Evolutionary conservation across 2,797 vertebrate genomes (phyloP).

Genomic region (Sebastes cheni): DNA sequence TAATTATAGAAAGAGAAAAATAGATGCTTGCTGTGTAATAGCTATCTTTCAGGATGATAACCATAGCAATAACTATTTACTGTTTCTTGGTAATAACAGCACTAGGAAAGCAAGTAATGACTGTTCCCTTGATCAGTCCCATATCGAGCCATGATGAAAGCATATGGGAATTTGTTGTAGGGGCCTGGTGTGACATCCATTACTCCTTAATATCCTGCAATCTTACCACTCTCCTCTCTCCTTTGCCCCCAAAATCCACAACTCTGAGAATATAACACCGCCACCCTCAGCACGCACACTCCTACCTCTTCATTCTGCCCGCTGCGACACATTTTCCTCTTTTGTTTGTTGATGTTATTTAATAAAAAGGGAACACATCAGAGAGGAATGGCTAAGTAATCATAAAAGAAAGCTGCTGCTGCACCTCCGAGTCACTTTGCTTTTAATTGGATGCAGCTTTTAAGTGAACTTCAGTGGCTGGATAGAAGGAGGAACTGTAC

Average conservation of each 20-base stretch:
- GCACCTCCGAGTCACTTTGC: constrained; percentile 62
- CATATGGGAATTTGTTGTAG: constrained; percentile 71
- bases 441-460: constrained; percentile 76
- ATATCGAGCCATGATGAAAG: constrained; percentile 78
- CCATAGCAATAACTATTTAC: constrained; percentile 74
- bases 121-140: constrained; percentile 79
- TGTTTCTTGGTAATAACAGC: constrained; percentile 74
- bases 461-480: constrained; percentile 58
- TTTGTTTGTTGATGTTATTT: constrained; percentile 66
- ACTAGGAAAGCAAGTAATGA: constrained; percentile 74
- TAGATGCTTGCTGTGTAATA: constrained; percentile 52
- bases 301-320: constrained; percentile 45
- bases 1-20: constrained; percentile 58
- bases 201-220: constrained; percentile 75
- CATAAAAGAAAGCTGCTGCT: constrained; percentile 58
- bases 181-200: constrained; percentile 74
- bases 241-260: constrained; percentile 56
- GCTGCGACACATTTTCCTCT: constrained; percentile 57
- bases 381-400: constrained; percentile 62
- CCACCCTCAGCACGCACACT: constrained; percentile 46
- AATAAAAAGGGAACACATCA: constrained; percentile 50
- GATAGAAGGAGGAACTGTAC: constrained; percentile 39
- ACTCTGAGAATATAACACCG: constrained; percentile 42
- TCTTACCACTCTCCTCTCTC: constrained; percentile 60
- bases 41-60: constrained; percentile 65